These are phyloP conservation scores for Luehdorfia chinensis DNA, from an alignment of 1,140 invertebrate genomes.

Conservation along the genomic window DNA sequence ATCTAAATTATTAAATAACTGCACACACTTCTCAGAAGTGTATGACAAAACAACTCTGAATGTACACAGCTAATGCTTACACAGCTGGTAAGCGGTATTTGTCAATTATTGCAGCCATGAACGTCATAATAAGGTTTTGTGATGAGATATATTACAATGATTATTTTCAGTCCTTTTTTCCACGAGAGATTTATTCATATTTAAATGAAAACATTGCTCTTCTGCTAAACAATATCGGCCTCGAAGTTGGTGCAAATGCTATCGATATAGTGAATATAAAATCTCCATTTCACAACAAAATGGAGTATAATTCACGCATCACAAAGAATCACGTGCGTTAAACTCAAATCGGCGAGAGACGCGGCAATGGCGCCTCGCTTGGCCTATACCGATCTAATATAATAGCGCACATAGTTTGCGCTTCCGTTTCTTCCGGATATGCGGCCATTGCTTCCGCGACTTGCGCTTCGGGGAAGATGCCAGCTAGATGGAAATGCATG, in stretches of 20 bases:
- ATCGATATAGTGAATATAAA: constrained; percentile 30
- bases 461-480: constrained; percentile 92
- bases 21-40: constrained; percentile 8
- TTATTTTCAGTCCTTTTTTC: neutral
- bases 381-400: constrained; percentile 80
- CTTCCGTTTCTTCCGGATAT: constrained; percentile 91
- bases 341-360: constrained; percentile 7
- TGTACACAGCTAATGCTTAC: constrained; percentile 1
- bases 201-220: neutral
- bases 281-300: constrained; percentile 39
- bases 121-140: neutral
- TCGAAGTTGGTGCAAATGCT: neutral
- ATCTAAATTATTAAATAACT: constrained; percentile 1
- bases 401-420: constrained; percentile 92
- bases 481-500: constrained; percentile 90
- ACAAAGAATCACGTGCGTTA: constrained; percentile 12
- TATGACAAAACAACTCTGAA: neutral
- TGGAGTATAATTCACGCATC: constrained; percentile 38
- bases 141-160: constrained; percentile 7
- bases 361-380: constrained; percentile 48
- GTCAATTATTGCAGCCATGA: neutral
- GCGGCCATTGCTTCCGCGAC: constrained; percentile 90
- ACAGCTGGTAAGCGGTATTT: neutral
- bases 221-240: neutral
- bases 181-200: neutral